phyloP scores from a whole-genome alignment of 2,888 invertebrate genomes.

The Maniola hyperantus region DNA sequence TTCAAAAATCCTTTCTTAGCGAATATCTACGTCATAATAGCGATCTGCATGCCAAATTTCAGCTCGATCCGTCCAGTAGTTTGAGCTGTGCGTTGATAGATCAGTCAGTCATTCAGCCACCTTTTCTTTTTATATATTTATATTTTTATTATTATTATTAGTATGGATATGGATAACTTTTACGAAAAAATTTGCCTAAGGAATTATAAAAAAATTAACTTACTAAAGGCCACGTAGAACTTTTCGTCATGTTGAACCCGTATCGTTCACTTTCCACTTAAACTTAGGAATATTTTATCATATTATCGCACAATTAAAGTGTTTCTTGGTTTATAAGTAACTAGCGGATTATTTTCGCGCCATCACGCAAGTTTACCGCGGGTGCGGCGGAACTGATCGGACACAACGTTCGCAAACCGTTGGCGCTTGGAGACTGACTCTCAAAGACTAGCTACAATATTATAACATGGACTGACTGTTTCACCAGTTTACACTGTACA shows the following conservation, averaged over 20 bases:
- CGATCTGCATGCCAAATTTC: too few species aligned
- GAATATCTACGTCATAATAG: too few species aligned
- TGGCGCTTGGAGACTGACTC: slow-evolving; percentile 59
- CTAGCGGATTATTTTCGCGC: slow-evolving; percentile 57
- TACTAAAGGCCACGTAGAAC: slow-evolving; percentile 55
- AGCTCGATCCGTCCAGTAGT: too few species aligned
- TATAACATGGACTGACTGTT: slow-evolving; percentile 16
- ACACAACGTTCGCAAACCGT: slow-evolving; percentile 53
- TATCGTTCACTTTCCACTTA: slow-evolving; percentile 37
- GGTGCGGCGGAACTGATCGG: slow-evolving; percentile 44
- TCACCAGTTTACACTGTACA: slow-evolving; percentile 18
- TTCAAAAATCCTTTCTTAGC: too few species aligned
- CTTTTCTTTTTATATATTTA: too few species aligned
- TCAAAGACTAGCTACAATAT: too few species aligned
- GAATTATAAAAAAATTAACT: slow-evolving; percentile 34
- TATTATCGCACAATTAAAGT: slow-evolving; percentile 28
- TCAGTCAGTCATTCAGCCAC: too few species aligned
- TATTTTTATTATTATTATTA: too few species aligned
- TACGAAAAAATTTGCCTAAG: neutral
- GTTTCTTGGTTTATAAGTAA: slow-evolving; percentile 16
- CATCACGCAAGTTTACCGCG: slow-evolving; percentile 72
- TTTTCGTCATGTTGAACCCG: slow-evolving; percentile 54
- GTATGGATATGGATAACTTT: too few species aligned
- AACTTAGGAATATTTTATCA: slow-evolving; percentile 21
- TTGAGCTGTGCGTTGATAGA: too few species aligned